These are phyloP conservation scores for Panthera tigris DNA, from an alignment of 2,113 vertebrate species.

Conservation along the genomic window DNA sequence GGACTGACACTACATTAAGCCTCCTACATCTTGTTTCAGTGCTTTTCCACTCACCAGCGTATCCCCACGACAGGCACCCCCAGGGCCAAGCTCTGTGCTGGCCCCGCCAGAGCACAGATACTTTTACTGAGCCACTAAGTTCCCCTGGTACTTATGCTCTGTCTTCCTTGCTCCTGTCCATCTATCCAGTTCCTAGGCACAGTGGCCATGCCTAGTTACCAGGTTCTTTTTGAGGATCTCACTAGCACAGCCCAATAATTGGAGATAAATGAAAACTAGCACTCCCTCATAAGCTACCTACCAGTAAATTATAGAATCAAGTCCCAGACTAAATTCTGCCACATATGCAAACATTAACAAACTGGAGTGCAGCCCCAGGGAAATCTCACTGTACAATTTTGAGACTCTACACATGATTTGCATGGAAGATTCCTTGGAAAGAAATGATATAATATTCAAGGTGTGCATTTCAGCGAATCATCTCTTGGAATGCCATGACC, in stretches of 20 bases:
- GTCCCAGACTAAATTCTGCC: background rate
- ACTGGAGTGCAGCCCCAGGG: background rate
- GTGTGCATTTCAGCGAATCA: background rate
- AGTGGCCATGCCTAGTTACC: accelerated
- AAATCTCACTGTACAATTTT: background rate
- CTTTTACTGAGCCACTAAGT: background rate
- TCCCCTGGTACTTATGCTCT: background rate
- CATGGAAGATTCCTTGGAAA: background rate
- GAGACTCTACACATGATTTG: background rate
- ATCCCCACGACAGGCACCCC: accelerated
- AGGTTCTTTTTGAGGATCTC: background rate
- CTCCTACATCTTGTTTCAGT: background rate
- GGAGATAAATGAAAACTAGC: background rate
- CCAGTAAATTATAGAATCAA: background rate
- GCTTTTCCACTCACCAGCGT: background rate
- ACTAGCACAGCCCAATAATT: background rate
- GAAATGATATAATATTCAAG: background rate
- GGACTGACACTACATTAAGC: background rate
- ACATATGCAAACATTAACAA: background rate
- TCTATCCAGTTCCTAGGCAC: background rate
- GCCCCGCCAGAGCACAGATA: background rate
- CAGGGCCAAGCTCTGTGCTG: accelerated
- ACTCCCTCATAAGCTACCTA: background rate
- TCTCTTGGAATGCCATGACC: background rate
- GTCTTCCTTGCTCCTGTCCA: background rate